These are phyloP conservation scores for Sturnira hondurensis DNA, from an alignment of 2,113 vertebrate genomes.

Conservation along the genomic window DNA sequence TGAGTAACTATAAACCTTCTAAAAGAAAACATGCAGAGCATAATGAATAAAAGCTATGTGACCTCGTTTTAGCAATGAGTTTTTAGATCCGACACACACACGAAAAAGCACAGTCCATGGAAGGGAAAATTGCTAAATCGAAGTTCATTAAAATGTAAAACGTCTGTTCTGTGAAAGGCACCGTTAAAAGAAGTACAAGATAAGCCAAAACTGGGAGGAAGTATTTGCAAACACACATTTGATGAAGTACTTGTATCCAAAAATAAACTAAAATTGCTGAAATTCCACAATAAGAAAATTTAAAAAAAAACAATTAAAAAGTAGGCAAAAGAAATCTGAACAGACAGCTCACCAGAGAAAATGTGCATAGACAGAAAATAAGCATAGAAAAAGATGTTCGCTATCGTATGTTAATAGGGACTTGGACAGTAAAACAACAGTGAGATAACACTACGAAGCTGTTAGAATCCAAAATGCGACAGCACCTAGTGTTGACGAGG, in stretches of 20 bases:
- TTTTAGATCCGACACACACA: background rate
- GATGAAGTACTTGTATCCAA: background rate
- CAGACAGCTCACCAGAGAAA: background rate
- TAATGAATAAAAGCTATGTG: background rate
- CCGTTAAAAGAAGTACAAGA: background rate
- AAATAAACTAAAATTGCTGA: background rate
- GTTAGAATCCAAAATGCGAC: background rate
- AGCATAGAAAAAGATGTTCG: background rate
- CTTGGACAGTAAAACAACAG: background rate
- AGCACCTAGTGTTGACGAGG: background rate
- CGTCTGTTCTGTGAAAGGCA: background rate
- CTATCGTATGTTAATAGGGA: background rate
- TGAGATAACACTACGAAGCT: background rate
- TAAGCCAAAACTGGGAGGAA: background rate
- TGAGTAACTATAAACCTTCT: background rate
- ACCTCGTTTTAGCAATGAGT: background rate
- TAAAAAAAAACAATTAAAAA: background rate
- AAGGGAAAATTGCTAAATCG: background rate
- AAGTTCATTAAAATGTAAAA: background rate
- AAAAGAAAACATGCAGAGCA: background rate
- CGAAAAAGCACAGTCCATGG: background rate
- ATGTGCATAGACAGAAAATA: background rate
- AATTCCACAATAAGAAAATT: background rate
- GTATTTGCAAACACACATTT: background rate
- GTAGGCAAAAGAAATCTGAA: background rate